Conservation (phyloP, 2,888 invertebrate species). For the Harmothoe impar region DNA sequence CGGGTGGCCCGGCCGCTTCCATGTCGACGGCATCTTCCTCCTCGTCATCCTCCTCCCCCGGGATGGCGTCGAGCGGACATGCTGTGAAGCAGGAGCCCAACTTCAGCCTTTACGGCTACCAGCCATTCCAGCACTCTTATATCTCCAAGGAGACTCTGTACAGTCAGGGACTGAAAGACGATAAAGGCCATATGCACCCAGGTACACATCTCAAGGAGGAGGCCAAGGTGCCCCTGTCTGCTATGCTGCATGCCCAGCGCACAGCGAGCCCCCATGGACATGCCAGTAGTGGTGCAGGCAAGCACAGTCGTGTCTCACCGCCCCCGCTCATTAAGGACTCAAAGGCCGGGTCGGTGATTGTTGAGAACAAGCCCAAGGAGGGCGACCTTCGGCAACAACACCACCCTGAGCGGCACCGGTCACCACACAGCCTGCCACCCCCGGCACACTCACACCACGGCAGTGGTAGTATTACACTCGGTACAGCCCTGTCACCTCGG, state of each 20-base stretch:
- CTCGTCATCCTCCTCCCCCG: conserved; percentile 26
- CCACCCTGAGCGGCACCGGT: neutral
- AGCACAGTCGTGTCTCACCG: conserved; percentile 69
- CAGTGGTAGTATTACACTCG: conserved; percentile 66
- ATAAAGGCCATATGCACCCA: conserved; percentile 28
- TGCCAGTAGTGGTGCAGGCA: neutral
- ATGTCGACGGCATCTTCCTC: neutral
- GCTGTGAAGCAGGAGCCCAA: conserved; percentile 73
- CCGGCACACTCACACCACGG: conserved; percentile 57
- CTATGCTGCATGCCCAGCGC: conserved; percentile 16
- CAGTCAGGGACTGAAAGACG: conserved; percentile 74
- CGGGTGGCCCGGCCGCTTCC: neutral
- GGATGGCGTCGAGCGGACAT: conserved; percentile 11
- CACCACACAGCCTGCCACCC: neutral
- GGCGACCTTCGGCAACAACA: conserved; percentile 11
- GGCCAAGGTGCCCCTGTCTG: conserved; percentile 56
- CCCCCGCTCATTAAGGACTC: conserved; percentile 79
- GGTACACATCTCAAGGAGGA: conserved; percentile 62
- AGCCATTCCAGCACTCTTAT: conserved; percentile 81
- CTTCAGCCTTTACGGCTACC: conserved; percentile 83
- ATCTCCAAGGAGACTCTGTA: conserved; percentile 82
- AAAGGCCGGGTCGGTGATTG: conserved; percentile 79
- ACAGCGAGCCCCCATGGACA: conserved; percentile 43
- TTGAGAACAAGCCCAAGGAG: conserved; percentile 76
- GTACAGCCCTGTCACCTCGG: conserved; percentile 58